These are phyloP conservation scores for Nycticryphes semicollaris DNA, from an alignment of 2,113 vertebrate species.

Conservation along the genomic window DNA sequence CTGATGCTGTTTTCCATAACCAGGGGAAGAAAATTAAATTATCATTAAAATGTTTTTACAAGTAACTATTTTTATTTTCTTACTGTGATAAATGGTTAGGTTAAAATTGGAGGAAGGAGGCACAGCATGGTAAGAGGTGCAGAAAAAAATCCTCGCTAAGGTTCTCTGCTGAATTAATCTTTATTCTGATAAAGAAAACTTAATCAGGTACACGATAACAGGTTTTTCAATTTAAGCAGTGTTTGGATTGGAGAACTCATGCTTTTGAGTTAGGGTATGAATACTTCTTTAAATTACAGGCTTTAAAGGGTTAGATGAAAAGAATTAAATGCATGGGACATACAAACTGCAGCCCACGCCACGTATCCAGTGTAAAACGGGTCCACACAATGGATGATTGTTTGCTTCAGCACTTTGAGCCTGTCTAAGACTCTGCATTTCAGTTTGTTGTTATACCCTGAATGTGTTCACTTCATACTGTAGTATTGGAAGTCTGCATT, in stretches of 20 bases:
- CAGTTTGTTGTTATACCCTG: neutral
- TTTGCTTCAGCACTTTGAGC: neutral
- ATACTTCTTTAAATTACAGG: neutral
- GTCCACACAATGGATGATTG: neutral
- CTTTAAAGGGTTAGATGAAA: neutral
- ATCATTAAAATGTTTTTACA: neutral
- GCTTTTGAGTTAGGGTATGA: neutral
- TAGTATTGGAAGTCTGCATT: conserved; percentile 37
- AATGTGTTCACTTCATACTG: neutral
- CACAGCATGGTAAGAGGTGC: neutral
- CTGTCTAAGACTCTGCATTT: neutral
- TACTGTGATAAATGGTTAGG: neutral
- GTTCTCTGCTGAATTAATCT: neutral
- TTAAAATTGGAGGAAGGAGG: neutral
- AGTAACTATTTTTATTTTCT: conserved; percentile 20
- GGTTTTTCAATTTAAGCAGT: neutral
- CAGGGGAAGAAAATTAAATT: neutral
- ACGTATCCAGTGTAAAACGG: neutral
- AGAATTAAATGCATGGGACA: neutral
- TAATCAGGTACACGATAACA: neutral
- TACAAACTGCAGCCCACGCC: neutral
- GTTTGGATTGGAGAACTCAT: neutral
- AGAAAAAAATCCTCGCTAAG: neutral
- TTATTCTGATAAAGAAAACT: neutral
- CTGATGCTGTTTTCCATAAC: neutral